A percentile compares a stretch with the other conserved stretches of the same genome.
phyloP scores from a whole-genome alignment of 2,113 vertebrate genomes.

The Eubucco bourcierii region DNA sequence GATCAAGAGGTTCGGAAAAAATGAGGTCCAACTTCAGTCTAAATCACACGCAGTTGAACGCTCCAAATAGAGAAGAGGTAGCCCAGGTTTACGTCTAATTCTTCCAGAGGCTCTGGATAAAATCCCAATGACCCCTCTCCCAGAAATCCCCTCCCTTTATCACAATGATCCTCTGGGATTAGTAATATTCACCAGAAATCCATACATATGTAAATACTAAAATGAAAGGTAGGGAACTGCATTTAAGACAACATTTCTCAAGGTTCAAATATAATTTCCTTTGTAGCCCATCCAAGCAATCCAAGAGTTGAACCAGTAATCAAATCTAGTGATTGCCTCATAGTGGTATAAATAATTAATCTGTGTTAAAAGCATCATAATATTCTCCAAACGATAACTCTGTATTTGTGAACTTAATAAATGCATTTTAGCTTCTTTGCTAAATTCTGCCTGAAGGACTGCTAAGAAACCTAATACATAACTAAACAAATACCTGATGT shows the following conservation, averaged over 20 bases:
- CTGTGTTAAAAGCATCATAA: background rate
- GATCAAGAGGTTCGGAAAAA: conserved; percentile 91
- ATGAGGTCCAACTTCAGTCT: conserved; percentile 87
- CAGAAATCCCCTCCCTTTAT: conserved; percentile 41
- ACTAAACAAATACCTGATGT: background rate
- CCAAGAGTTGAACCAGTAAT: conserved; percentile 33
- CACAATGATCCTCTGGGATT: conserved; percentile 2
- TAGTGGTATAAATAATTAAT: background rate
- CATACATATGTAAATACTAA: conserved; percentile 25
- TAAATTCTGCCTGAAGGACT: background rate
- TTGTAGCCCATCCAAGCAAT: background rate
- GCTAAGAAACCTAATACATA: background rate
- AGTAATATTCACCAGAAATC: conserved; percentile 6
- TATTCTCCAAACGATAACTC: background rate
- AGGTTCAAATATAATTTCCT: background rate
- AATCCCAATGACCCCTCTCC: conserved; percentile 55
- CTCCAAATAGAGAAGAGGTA: conserved; percentile 59
- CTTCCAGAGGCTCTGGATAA: conserved; percentile 37
- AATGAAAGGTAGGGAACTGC: background rate
- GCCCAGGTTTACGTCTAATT: conserved; percentile 53
- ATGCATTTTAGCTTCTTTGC: background rate
- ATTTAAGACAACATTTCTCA: background rate
- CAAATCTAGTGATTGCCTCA: conserved; percentile 22
- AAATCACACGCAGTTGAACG: conserved; percentile 72
- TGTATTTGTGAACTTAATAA: background rate